phyloP scores from a whole-genome alignment of 2,797 vertebrate genomes.

The Anas bahamensis region DNA sequence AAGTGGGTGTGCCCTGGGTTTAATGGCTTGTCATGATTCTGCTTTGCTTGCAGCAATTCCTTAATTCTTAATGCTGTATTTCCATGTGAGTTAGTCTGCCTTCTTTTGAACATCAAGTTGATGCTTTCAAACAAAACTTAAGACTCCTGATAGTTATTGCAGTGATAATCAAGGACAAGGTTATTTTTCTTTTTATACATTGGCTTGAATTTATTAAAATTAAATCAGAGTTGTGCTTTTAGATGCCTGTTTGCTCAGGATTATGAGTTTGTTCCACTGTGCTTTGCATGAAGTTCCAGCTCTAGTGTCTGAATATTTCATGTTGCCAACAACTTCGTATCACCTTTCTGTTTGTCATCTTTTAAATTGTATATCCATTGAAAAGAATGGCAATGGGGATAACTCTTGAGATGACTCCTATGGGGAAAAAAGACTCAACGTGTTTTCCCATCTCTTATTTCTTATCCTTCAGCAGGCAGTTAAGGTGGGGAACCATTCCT shows the following conservation, averaged over 20 bases:
- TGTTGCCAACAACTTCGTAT: neutral
- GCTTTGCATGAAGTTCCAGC: neutral
- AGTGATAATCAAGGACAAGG: neutral
- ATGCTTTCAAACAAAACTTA: neutral
- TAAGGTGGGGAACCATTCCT: neutral
- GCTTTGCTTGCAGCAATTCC: constrained; percentile 15
- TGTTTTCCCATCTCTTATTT: neutral
- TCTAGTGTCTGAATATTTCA: neutral
- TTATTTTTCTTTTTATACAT: neutral
- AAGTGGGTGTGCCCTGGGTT: constrained; percentile 18
- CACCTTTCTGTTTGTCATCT: neutral
- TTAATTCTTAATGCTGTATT: constrained; percentile 8
- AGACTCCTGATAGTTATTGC: neutral
- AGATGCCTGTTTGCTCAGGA: neutral
- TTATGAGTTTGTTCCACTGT: neutral
- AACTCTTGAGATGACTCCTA: neutral
- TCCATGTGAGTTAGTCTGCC: neutral
- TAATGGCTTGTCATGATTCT: constrained; percentile 41
- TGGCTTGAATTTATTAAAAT: neutral
- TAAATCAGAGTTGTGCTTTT: neutral
- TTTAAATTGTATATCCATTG: neutral
- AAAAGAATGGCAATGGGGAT: neutral
- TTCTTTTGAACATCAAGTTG: neutral
- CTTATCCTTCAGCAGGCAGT: neutral
- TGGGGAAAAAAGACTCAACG: neutral